Evolutionary conservation across 2,888 invertebrate genomes (phyloP), one percentile per base, ranked within the genome.

Genomic region (Chymomyza fuscimana): DNA sequence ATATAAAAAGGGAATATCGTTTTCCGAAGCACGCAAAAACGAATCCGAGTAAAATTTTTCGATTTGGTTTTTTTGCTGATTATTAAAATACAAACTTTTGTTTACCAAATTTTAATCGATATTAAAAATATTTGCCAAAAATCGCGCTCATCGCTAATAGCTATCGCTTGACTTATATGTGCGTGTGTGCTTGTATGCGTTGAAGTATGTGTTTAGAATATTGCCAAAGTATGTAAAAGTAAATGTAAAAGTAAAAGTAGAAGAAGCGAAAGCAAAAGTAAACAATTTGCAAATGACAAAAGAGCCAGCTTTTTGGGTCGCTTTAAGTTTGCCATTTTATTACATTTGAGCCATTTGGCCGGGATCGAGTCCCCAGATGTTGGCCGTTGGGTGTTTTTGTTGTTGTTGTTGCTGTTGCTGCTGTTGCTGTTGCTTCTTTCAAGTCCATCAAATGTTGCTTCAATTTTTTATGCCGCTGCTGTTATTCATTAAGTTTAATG

Each of bases 401-500:
- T n/a, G 3, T 10, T 50, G 50, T 51, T 15, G 16, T 7, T 51
- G n/a, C 12, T 46, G 40, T 51, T 15, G 16, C 5, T 51, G n/a
- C 12, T 46, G 40, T 4, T 46, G 40, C 40, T 46, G 40, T 46
- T 46, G 40, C 40, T 46, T 12, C 40, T 46, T 46, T 46, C 12
- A 46, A 46, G 40, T 46, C 12, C 40, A 46, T 46, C 40, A 46
- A 46, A 46, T 36, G 36, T 46, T 40, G n/a, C 19, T 62, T 46
- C 6, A 16, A 16, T 62, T 46, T 36, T 62, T 19, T 63, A 25
- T 19, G 56, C 52, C 69, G 70, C 65, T 58, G 71, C 78, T 82
- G 77, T 81, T 83, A 79, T 83, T 85, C 85, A 82, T 83, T 83
- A 83, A 77, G 73, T 79, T 83, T 85, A 83, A 83, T 83, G 83